These are phyloP conservation scores for Dynastes grantii DNA, from an alignment of 2,888 invertebrate species.

Conservation along the genomic window DNA sequence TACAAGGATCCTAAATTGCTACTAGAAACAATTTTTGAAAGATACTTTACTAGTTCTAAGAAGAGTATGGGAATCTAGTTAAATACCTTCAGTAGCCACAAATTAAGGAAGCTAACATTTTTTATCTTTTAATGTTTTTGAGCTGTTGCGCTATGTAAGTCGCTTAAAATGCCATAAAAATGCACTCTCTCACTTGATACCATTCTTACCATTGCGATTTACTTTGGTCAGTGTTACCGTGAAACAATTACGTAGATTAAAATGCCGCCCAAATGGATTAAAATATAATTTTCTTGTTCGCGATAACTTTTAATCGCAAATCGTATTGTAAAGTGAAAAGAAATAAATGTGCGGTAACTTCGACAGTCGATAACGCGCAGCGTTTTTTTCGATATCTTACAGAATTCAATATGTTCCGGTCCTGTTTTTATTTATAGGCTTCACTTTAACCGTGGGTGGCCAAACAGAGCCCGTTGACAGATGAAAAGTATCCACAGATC, in stretches of 20 bases:
- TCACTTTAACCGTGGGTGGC: conserved; percentile 69
- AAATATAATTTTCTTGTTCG: conserved; percentile 1
- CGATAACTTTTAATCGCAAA: neutral
- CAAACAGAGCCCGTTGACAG: conserved; percentile 68
- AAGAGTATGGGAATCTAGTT: too few relatives aligned
- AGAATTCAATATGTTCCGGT: conserved; percentile 46
- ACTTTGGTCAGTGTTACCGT: neutral
- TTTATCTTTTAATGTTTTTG: too few relatives aligned
- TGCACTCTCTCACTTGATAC: too few relatives aligned
- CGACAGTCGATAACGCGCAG: neutral
- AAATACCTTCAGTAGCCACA: too few relatives aligned
- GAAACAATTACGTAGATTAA: neutral
- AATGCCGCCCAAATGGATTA: neutral
- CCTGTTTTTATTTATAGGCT: conserved; percentile 68
- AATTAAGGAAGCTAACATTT: too few relatives aligned
- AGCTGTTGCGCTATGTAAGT: too few relatives aligned
- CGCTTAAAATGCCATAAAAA: too few relatives aligned
- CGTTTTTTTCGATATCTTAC: conserved; percentile 16
- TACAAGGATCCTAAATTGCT: too few relatives aligned
- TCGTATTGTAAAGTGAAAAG: neutral
- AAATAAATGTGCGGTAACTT: conserved; percentile 25
- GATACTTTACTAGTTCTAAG: too few relatives aligned
- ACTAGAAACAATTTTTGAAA: too few relatives aligned
- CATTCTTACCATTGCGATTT: neutral
- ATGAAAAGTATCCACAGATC: conserved; percentile 71